Evolutionary conservation across 2,888 invertebrate genomes (phyloP).

Genomic region (Loripinus fragilis): DNA sequence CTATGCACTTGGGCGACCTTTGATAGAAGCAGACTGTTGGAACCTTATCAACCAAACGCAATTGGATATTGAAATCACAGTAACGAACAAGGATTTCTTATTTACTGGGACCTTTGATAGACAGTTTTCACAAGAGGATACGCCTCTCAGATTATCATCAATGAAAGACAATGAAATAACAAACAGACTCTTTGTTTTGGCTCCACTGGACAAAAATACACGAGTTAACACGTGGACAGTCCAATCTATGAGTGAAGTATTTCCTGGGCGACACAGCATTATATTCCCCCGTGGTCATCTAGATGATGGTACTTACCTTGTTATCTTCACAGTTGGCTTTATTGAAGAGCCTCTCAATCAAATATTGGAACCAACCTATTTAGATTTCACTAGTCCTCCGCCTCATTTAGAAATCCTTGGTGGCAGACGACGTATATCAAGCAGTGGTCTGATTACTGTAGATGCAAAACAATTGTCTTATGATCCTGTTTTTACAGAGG

Average conservation of each 20-base stretch:
- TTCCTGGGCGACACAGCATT: constrained; percentile 37
- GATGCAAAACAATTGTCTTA: constrained; percentile 58
- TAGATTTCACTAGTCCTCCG: constrained; percentile 50
- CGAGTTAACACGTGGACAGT: constrained; percentile 54
- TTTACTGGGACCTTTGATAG: constrained; percentile 62
- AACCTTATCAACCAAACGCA: constrained; percentile 49
- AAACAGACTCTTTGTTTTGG: constrained; percentile 52
- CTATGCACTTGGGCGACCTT: constrained; percentile 55
- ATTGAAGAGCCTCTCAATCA: constrained; percentile 49
- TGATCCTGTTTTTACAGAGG: constrained; percentile 46
- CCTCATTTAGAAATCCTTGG: constrained; percentile 62
- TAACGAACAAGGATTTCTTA: constrained; percentile 52
- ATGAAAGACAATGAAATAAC: constrained; percentile 60
- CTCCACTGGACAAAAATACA: constrained; percentile 38
- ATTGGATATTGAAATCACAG: constrained; percentile 27
- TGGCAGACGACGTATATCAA: constrained; percentile 39
- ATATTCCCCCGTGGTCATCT: constrained; percentile 50
- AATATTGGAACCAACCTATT: constrained; percentile 59
- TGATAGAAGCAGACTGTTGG: constrained; percentile 49
- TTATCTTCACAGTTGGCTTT: constrained; percentile 52
- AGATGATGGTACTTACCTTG: constrained; percentile 33
- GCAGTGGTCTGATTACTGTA: constrained; percentile 21
- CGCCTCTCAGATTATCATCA: constrained; percentile 53
- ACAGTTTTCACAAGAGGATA: constrained; percentile 51
- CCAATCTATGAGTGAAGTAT: constrained; percentile 12